Base-by-base conservation (phyloP, 2,113 vertebrate genomes). In the Anolis sagrei region DNA sequence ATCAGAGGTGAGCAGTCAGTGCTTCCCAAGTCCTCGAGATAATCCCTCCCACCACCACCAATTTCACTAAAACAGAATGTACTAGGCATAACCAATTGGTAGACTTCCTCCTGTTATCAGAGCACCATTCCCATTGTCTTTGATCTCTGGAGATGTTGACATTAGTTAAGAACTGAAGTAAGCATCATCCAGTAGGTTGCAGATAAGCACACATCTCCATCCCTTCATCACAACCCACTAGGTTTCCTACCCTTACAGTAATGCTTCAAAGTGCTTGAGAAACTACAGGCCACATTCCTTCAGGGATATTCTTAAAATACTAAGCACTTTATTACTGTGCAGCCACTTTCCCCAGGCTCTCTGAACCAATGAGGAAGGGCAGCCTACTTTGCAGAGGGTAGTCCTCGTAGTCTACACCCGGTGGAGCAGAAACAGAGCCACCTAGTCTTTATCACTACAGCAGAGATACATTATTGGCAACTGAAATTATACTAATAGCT, bases 11-110 rank as follows among this genome's bases (percentile, higher is more conserved):
- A 89, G 74, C 7, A 84, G 29, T 76, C 48, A 18, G 86, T 89
- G 89, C 69, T 85, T 79, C 87, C 85, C 86, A 82, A 84, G 80
- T 81, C 88, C 83, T 88, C 79, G 89, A 88, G 87, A 76, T 79
- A 54, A 73, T 80, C 84, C 9, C 23, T 2, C 64, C 25, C 3
- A 1, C 64, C 29, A 1, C 29, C 25, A 29, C 3, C 27, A 66
- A 23, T 66, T 66, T 66, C 64, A 66, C 27, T 27, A 8, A 25
- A 66, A 27, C 25, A 3, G 27, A 68, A 11, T 29, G 25, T n/a
- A 29, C 64, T 5, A 68, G 64, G 27, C 7, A 68, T 29, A 29
- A 29, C 25, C 25, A 68, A 68, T 29, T 29, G 10, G 6, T 27
- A 9, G 25, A 3, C 64, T 27, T 68, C 64, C 27, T 29, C 2